Base-by-base conservation (phyloP, 1,140 invertebrate species). In the Chelonus insularis region DNA sequence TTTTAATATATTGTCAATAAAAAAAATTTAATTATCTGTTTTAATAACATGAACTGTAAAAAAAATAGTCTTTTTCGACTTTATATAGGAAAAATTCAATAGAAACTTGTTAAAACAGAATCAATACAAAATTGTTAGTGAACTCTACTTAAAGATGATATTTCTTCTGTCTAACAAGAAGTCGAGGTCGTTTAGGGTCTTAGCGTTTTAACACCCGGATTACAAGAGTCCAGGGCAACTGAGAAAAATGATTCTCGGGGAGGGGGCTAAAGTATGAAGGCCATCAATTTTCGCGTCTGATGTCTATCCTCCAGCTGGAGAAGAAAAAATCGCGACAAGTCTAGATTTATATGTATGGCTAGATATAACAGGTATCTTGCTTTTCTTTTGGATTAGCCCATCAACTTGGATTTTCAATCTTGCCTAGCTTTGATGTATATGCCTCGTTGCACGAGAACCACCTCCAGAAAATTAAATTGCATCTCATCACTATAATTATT, bases 171-270 rank as follows among this genome's bases (percentile, higher is more conserved):
- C 16, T 20, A 16, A 43, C 12, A 7, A 41, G 20, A 47, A 23
- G 29, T 39, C 14, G 57, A 47, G 62, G 57, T 55, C 56, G 39
- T 64, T 60, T 64, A 54, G 43, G 62, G 63, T 55, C 63, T 73
- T 52, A 66, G 54, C 68, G 60, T 60, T 69, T 43, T 74, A 75
- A 77, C 68, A 75, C 61, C 62, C 8, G 45, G 68, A 77, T 78
- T 75, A 75, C 68, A 59, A 60, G 57, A 67, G 58, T 67, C 60
- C 21, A 62, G 63, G 63, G 47, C 50, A 37, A 25, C 5, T 9
- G 3, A 14, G 7, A 45, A 14, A 37, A 50, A 23, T 23, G 39
- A 47, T 58, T 41, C 36, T 41, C 9, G 47, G 14, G 25, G 29
- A 60, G 54, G 51, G 56, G 54, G n/a, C n/a, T 72, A 63, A 75